Conservation (phyloP, 2,888 invertebrate genomes). For the Lithophane socia region DNA sequence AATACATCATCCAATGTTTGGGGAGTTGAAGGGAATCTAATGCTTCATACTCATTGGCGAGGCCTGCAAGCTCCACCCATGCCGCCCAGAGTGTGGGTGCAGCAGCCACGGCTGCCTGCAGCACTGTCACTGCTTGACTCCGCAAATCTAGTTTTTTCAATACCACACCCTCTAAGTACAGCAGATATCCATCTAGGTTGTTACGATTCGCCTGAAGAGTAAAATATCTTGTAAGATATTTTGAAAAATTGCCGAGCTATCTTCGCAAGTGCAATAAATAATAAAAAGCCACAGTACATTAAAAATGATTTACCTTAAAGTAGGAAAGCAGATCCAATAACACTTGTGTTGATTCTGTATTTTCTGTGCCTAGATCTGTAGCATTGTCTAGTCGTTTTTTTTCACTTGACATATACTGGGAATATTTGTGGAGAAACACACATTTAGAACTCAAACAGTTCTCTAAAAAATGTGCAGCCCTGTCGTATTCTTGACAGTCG, state of each 20-base stretch:
- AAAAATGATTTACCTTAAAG: constrained; percentile 81
- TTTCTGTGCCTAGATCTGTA: constrained; percentile 82
- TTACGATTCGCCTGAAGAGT: constrained; percentile 89
- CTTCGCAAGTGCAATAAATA: neutral
- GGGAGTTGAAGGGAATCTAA: constrained; percentile 92
- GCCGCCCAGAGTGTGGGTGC: constrained; percentile 98
- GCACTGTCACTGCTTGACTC: constrained; percentile 93
- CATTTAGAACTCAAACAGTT: constrained; percentile 93
- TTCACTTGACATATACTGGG: constrained; percentile 96
- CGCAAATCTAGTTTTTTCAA: constrained; percentile 96
- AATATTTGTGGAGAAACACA: constrained; percentile 96
- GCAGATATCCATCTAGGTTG: constrained; percentile 95
- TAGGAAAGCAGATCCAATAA: constrained; percentile 84
- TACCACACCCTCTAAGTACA: constrained; percentile 97
- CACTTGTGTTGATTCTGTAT: constrained; percentile 85
- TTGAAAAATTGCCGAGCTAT: neutral
- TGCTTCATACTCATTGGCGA: constrained; percentile 96
- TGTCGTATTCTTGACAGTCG: constrained; percentile 97
- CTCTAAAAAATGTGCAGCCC: constrained; percentile 95
- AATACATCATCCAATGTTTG: constrained; percentile 98
- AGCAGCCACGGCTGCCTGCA: constrained; percentile 94
- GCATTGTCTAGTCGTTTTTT: constrained; percentile 96
- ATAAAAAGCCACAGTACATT: neutral
- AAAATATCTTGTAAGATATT: constrained; percentile 17
- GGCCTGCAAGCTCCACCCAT: constrained; percentile 97